phyloP scores from a whole-genome alignment of 2,797 vertebrate genomes.

The Tarsius wallacei region DNA sequence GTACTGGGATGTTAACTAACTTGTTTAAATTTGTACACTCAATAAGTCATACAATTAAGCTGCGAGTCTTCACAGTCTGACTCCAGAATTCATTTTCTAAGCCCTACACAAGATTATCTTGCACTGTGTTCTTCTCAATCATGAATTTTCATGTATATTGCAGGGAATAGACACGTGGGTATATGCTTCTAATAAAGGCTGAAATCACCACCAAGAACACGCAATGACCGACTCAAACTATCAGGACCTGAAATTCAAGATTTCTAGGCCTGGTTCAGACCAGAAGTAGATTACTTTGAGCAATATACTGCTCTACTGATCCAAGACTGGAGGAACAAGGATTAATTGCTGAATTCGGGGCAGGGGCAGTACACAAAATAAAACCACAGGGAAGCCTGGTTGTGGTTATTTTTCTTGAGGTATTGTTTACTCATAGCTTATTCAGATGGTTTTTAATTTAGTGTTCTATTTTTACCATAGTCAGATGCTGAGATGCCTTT shows the following conservation, averaged over 20 bases:
- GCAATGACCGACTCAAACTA: background rate
- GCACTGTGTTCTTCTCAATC: background rate
- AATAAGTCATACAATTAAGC: background rate
- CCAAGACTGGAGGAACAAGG: background rate
- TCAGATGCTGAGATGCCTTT: background rate
- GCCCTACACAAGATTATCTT: background rate
- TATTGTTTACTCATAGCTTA: background rate
- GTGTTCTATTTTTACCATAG: background rate
- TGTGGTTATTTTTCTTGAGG: background rate
- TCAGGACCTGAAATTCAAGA: background rate
- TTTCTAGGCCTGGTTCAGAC: background rate
- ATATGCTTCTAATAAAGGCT: background rate
- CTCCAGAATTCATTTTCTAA: background rate
- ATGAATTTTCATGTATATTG: too few relatives aligned
- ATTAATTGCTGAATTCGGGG: background rate
- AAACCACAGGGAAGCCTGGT: background rate
- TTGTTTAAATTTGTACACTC: background rate
- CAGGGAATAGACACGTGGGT: background rate
- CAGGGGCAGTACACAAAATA: background rate
- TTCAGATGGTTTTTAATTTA: background rate
- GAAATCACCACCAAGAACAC: background rate
- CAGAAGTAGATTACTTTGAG: background rate
- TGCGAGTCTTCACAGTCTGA: background rate
- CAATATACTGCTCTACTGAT: background rate
- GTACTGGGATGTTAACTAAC: background rate